A percentile compares a stretch with the other conserved stretches of the same genome.
phyloP scores from a whole-genome alignment of 2,797 vertebrate species.

The Intellagama lesueurii region DNA sequence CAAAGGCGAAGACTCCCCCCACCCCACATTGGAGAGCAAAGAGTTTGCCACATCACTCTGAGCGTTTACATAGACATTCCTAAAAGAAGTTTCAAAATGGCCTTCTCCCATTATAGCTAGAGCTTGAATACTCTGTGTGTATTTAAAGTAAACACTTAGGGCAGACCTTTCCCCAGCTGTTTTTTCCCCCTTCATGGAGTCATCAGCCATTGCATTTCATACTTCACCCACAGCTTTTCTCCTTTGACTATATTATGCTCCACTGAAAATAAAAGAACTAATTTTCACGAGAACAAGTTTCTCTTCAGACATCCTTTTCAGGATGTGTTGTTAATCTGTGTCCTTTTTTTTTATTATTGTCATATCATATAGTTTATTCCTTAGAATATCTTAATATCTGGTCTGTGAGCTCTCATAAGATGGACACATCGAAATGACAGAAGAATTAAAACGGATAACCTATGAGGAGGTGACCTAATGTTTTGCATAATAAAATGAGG shows the following conservation, averaged over 20 bases:
- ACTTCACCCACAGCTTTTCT: slow-evolving; percentile 13
- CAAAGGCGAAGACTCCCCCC: no score
- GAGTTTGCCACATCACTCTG: background rate
- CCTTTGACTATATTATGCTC: background rate
- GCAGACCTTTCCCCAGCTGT: background rate
- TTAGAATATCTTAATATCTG: background rate
- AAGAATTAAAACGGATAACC: background rate
- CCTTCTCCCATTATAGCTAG: background rate
- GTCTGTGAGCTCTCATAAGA: background rate
- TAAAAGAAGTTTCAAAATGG: background rate
- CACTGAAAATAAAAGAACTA: background rate
- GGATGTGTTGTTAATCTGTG: background rate
- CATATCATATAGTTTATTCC: background rate
- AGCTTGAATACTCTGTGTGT: background rate
- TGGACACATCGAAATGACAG: background rate
- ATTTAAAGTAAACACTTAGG: slow-evolving; percentile 1
- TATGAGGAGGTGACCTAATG: background rate
- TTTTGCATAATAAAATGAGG: background rate
- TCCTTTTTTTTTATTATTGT: background rate
- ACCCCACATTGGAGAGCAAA: no score
- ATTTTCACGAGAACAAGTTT: background rate
- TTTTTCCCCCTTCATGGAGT: background rate
- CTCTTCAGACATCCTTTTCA: background rate
- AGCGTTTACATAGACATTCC: slow-evolving; percentile 8
- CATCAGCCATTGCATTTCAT: slow-evolving; percentile 18